Percentiles rank a stretch among this genome's conserved stretches.
These are phyloP conservation scores for Piezodorus guildinii DNA, from an alignment of 1,140 invertebrate genomes.

Conservation along the genomic window DNA sequence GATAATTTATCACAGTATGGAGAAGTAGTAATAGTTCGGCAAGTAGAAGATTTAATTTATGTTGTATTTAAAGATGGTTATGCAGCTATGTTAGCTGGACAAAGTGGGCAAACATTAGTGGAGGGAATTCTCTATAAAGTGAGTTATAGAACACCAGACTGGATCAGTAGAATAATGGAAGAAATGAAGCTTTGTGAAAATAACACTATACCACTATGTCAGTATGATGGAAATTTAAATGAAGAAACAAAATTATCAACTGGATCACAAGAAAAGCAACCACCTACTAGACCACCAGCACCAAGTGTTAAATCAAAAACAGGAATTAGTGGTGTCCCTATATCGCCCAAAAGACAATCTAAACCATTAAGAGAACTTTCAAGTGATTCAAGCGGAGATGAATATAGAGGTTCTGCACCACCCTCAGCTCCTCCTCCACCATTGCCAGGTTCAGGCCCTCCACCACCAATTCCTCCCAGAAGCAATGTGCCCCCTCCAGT, in stretches of 20 bases:
- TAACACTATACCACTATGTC: conserved; percentile 24
- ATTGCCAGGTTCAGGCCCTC: conserved; percentile 10
- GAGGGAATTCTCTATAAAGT: conserved; percentile 18
- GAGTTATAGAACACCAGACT: conserved; percentile 11
- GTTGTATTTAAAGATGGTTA: conserved; percentile 80
- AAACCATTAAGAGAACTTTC: not conserved
- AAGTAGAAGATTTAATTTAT: conserved; percentile 79
- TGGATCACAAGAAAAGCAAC: not conserved
- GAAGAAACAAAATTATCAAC: not conserved
- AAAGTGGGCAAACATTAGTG: conserved; percentile 31
- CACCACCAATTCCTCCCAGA: conserved; percentile 21
- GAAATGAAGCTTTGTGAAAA: conserved; percentile 20
- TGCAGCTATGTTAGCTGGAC: conserved; percentile 61
- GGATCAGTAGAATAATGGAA: conserved; percentile 6
- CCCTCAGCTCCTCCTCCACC: conserved; percentile 16
- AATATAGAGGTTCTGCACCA: conserved; percentile 12
- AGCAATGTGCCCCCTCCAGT: conserved; percentile 21
- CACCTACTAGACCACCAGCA: conserved; percentile 15
- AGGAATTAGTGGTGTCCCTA: not conserved
- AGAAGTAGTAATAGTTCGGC: conserved; percentile 79
- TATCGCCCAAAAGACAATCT: conserved; percentile 7
- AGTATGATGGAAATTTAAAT: not conserved
- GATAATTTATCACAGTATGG: conserved; percentile 64
- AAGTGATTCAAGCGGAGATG: conserved; percentile 6
- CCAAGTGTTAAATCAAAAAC: conserved; percentile 1